phyloP scores from a whole-genome alignment of 2,888 invertebrate species.

The Drosophila aldrichi region DNA sequence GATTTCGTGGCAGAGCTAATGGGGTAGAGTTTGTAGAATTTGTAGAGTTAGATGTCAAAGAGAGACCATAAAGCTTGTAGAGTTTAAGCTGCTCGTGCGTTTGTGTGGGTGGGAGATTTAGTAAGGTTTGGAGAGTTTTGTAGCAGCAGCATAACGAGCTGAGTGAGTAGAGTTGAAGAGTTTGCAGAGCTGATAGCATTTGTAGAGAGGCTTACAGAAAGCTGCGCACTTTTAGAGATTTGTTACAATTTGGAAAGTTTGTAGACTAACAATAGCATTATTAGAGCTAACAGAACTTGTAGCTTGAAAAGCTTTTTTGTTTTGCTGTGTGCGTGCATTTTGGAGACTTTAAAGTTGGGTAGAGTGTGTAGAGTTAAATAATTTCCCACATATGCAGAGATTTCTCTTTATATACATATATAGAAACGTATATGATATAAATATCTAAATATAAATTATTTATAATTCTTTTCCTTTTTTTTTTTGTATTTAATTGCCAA shows the following conservation, averaged over 20 bases:
- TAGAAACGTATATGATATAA: no score
- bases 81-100: not conserved
- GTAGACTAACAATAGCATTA: not conserved
- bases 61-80: not conserved
- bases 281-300: no score
- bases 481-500: conserved; percentile 23
- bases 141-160: not conserved
- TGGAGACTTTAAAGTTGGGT: no score
- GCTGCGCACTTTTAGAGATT: no score
- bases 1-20: not conserved
- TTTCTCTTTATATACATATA: not conserved
- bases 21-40: not conserved
- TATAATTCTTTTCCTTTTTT: conserved; percentile 11
- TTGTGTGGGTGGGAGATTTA: no score
- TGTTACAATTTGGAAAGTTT: not conserved
- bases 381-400: not conserved
- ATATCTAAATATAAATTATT: conserved; percentile 2
- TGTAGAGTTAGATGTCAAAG: not conserved
- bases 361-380: not conserved
- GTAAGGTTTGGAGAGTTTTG: no score
- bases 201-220: not conserved
- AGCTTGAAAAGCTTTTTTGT: no score
- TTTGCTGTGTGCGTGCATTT: no score
- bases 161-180: not conserved
- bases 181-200: no score